Base-by-base conservation (phyloP, 2,797 vertebrate genomes). In the Aphelocoma californica region DNA sequence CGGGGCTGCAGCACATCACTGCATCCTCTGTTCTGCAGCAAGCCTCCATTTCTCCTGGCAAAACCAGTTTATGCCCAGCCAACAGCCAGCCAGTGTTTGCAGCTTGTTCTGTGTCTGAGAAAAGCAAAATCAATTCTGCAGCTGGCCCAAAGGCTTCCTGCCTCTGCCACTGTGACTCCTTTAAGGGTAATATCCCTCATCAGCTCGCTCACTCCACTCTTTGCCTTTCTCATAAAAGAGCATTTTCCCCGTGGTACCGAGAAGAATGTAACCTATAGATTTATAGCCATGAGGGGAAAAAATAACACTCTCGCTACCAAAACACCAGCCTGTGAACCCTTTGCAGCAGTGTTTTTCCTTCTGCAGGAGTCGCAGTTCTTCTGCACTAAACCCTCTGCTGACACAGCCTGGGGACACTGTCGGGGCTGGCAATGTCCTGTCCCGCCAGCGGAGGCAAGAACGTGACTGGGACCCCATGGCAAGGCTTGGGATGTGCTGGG, bases 21-120 rank as follows among this genome's bases (percentile, higher is more conserved):
- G 31, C 8, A 2, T 10, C 28, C 47, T 47, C 73, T 66, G 78
- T 65, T 66, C 58, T 8, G 1, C 14, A 40, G 36, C 1, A 1
- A 58, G 32, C 16, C 7, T 36, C 53, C 2, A 0, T 13, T 66
- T 25, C 8, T 2, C 54, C 77, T 54, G 9, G 1, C 0, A 0
- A 69, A 25, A 26, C 7, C 18, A 67, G 28, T 0, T 0, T 11
- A 2, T 47, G 78, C 42, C 18, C 73, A 72, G 61, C 1, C 9
- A 69, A 47, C 58, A 58, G 32, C 13, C 72, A 82, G 36, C 2
- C 60, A 29, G 16, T 7, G 26, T 70, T 62, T 44, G 84, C 34
- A 72, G 44, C 16, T 23, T 4, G 53, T 83, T 56, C 19, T 42
- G 51, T 45, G 36, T 42, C 88, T 75, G 77, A 47, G 73, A 88